Base-by-base conservation (phyloP, 2,888 invertebrate genomes). In the Oeneis ivallda region DNA sequence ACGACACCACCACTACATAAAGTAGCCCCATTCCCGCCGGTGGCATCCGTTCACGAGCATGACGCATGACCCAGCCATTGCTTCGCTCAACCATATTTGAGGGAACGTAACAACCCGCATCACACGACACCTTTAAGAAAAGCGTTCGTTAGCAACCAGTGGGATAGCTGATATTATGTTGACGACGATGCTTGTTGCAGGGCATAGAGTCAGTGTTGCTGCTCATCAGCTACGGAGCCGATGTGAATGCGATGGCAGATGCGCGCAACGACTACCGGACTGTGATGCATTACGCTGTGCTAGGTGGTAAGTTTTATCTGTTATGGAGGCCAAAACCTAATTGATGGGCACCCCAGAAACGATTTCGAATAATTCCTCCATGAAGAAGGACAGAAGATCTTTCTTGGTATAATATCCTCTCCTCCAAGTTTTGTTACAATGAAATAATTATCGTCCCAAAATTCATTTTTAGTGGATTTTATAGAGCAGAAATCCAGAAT, bases 241-340 rank as follows among this genome's bases (percentile, higher is more conserved):
- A 97, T 76, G 95, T 98, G 1, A 98, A 98, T 83, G 95, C 96
- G 4, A 95, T 96, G 90, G 95, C 97, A 0, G 96, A 97, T 77
- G 95, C 95, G n/a, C 92, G 97, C 67, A 96, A 97, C 79, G 98
- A 98, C 79, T 96, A 94, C 80, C 93, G 98, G 66, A 97, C 97
- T 2, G 97, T 97, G 2, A 92, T 98, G 79, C 98, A 98, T 81
- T 98, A 97, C 81, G 98, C 97, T 3, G 96, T 98, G 0, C 93
- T 97, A 54, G 70, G 68, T 26, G 68, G 70, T 72, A 58, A 61
- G 69, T 53, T 49, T 47, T 17, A 7, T 17, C 39, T 34, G 17
- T 37, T 47, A 47, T 49, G 59, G 13, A 47, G 8, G 19, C 11
- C 6, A 26, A 19, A 11, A 5, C 49, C 49, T 11, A 50, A 8